Conservation (phyloP, 2,888 invertebrate species). For the Baccha elongata region DNA sequence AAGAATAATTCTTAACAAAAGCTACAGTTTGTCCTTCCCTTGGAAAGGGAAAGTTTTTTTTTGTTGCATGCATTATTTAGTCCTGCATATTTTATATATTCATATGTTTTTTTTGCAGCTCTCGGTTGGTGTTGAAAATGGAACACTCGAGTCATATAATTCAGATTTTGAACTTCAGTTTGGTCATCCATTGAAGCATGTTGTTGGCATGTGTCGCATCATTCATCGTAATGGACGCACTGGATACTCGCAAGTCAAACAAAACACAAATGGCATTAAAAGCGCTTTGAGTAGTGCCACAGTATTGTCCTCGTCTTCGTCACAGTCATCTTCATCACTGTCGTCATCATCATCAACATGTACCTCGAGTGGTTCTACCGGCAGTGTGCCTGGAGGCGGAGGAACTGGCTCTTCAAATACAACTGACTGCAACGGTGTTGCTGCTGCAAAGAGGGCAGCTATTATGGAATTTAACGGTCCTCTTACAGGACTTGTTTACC, state of each 20-base stretch:
- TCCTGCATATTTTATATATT: background rate
- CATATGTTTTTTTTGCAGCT: slow-evolving; percentile 83
- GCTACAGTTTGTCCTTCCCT: slow-evolving; percentile 47
- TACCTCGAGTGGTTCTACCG: slow-evolving; percentile 34
- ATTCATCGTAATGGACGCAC: slow-evolving; percentile 80
- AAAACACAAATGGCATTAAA: slow-evolving; percentile 68
- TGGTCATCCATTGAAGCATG: slow-evolving; percentile 86
- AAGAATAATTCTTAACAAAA: background rate
- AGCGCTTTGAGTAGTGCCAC: slow-evolving; percentile 56
- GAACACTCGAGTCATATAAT: slow-evolving; percentile 87
- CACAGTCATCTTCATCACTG: slow-evolving; percentile 50
- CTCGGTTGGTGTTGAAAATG: slow-evolving; percentile 88
- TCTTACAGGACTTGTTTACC: slow-evolving; percentile 87
- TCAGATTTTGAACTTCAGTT: slow-evolving; percentile 88
- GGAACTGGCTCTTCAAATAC: slow-evolving; percentile 37
- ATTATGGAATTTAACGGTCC: slow-evolving; percentile 83
- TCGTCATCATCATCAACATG: slow-evolving; percentile 46
- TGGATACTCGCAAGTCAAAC: slow-evolving; percentile 80
- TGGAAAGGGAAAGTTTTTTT: slow-evolving; percentile 12
- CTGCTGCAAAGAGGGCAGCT: slow-evolving; percentile 74
- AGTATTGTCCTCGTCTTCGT: slow-evolving; percentile 54
- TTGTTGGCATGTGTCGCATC: slow-evolving; percentile 83
- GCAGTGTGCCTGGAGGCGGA: slow-evolving; percentile 37
- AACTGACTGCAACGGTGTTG: slow-evolving; percentile 49
- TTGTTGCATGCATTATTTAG: background rate